Base-by-base conservation (phyloP, 2,888 invertebrate genomes). In the Conchocele bisecta region DNA sequence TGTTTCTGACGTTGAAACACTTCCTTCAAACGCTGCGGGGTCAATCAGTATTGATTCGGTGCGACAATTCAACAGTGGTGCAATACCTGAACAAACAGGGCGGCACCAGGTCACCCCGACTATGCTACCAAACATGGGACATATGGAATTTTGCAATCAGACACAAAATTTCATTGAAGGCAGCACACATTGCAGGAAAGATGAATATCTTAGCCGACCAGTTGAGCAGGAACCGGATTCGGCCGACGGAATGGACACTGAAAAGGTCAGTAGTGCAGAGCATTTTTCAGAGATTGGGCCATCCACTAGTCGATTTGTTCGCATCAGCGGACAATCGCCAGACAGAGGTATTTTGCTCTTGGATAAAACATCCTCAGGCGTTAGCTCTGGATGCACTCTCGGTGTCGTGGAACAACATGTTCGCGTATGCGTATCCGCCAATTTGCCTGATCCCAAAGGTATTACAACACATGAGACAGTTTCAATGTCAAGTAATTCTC, bases 401-500 rank as follows among this genome's bases (percentile, higher is more conserved):
- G 17, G 64, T 73, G 22, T 24, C 56, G 17, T 72, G 70, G 68
- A 61, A 41, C 31, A 58, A 44, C 24, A 66, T 69, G 66, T 63
- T 51, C 54, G 73, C 64, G 6, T 75, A 74, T 61, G 76, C 74
- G 1, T 76, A 56, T 29, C 76, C 69, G 6, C 76, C 72, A 17
- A 48, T 60, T 7, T 56, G 54, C 24, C 42, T 75, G 46, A 73
- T 75, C 22, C 75, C 69, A 3, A 59, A 46, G 50, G 54, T 72
- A 26, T 61, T 74, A 17, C 35, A 53, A 20, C 42, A 63, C 26
- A 42, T 61, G 26, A 22, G 28, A 22, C 54, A 39, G 31, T 42
- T 20, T 20, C 29, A 24, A 2, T 69, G 71, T 41, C 51, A 51
- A 24, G 33, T 69, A 7, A 53, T 69, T 33, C 42, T 69, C 13